Conservation (phyloP, 1,140 invertebrate species). For the Drosophila navojoa region DNA sequence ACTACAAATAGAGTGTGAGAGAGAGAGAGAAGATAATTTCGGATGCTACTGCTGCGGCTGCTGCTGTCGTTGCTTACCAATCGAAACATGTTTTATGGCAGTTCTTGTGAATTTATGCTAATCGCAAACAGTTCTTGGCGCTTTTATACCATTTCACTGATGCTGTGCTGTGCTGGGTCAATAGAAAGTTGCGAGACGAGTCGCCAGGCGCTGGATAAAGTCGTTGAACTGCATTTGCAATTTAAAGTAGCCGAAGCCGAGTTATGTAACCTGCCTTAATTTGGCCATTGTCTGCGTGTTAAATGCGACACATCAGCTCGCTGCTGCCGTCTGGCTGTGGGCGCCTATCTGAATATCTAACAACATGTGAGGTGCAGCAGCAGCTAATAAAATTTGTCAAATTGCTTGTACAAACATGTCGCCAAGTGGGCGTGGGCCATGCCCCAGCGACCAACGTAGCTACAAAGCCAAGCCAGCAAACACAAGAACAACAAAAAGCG, state of each 20-base stretch:
- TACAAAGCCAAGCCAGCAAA: background rate
- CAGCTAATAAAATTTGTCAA: constrained; percentile 77
- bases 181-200: constrained; percentile 66
- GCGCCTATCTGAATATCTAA: constrained; percentile 25
- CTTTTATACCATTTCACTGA: constrained; percentile 64
- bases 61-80: constrained; percentile 54
- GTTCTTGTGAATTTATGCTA: constrained; percentile 61
- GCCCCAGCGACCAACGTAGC: constrained; percentile 7
- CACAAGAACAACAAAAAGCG: constrained; percentile 23
- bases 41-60: constrained; percentile 5
- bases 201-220: background rate
- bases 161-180: constrained; percentile 60
- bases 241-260: constrained; percentile 50
- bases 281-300: constrained; percentile 29
- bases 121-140: constrained; percentile 66
- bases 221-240: constrained; percentile 74
- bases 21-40: background rate
- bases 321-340: constrained; percentile 20
- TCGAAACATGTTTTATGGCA: constrained; percentile 65
- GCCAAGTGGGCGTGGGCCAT: constrained; percentile 30
- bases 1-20: constrained; percentile 2
- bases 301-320: constrained; percentile 22
- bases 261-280: constrained; percentile 37
- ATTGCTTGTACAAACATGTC: constrained; percentile 53
- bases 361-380: constrained; percentile 37